Evolutionary conservation across 2,888 invertebrate species (phyloP), one percentile per base, ranked within the genome.

Genomic region (Gisinianus flammeolus): DNA sequence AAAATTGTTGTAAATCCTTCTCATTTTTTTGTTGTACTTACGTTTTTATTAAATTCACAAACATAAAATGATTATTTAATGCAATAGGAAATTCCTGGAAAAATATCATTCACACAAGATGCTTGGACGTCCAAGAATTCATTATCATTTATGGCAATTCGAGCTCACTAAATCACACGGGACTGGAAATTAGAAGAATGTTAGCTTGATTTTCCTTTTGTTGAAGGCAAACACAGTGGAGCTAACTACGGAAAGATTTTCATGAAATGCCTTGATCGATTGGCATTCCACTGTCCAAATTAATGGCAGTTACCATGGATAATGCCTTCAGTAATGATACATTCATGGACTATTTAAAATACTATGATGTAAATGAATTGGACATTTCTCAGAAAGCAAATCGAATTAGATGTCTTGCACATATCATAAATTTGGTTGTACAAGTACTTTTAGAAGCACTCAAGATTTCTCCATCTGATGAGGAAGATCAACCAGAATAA

Each of bases 391-490:
- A 10, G 1, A 4, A 16, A 10, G 26, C 22, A n/a, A 35, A 35
- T 52, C 24, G 28, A 24, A n/a, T 70, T 8, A 8, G 54, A 24
- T 70, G 70, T 54, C 16, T 70, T 16, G 54, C 56, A 16, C 70
- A 70, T 54, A 54, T 70, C 19, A 12, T 70, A n/a, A 70, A 70
- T 70, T 28, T 70, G 4, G 44, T 8, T 52, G 70, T 54, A 10
- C 70, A 70, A 54, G 70, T 24, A 4, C 16, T 52, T 44, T 35
- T 70, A 8, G 12, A 54, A 19, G 12, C 22, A 26, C 22, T 70
- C 2, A 54, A 54, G 54, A 19, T 52, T 2, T 8, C 12, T 22
- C 28, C 52, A 26, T 5, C 19, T 56, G 19, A 56, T 70, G 28
- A n/a, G 24, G 54, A 52, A 52, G 52, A 54, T 52, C 26, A 4